Evolutionary conservation across 2,797 vertebrate genomes (phyloP), one percentile per base, ranked within the genome.

Genomic region (Meda fulgida): DNA sequence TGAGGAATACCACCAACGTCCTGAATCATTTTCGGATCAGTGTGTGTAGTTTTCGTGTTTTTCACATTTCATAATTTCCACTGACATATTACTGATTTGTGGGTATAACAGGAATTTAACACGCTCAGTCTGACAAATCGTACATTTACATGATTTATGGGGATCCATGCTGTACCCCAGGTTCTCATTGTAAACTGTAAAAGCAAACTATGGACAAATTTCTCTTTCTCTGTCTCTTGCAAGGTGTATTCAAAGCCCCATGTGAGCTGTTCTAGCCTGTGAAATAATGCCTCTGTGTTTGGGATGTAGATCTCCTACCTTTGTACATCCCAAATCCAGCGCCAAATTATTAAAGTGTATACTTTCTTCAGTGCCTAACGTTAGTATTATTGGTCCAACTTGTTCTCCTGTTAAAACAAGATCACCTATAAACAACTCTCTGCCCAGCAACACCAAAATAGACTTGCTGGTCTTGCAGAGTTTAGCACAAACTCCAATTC

Each of bases 341-440:
- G 6, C 3, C 29, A 38, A 66, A 77, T 84, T 65, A 53, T 77
- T 65, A 34, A 84, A 58, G 36, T 2, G 7, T 23, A 19, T 60
- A 34, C 38, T 7, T 60, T 36, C 38, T 46, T 46, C 51, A 70
- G 38, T 60, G 65, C 65, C 75, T 29, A 75, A 55, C 60, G 31
- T 38, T 73, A n/a, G 29, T 81, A 58, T 80, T 81, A 51, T 85
- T 85, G 70, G 71, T 81, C 82, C 85, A 83, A 70, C 85, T 83
- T 78, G 81, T 46, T 53, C 18, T 85, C 26, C 48, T 16, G 80
- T 86, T 65, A 81, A 85, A 84, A 84, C 83, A 83, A 80, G 76
- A 16, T 26, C 31, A 26, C 38, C 14, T 67, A 83, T 80, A 86
- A 78, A 88, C 71, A 85, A 70, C 40, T 80, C 75, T 82, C 85